A percentile compares a stretch with the other conserved stretches of the same genome.
Conservation (phyloP, 2,888 invertebrate genomes). For the Capitulum mitella region DNA sequence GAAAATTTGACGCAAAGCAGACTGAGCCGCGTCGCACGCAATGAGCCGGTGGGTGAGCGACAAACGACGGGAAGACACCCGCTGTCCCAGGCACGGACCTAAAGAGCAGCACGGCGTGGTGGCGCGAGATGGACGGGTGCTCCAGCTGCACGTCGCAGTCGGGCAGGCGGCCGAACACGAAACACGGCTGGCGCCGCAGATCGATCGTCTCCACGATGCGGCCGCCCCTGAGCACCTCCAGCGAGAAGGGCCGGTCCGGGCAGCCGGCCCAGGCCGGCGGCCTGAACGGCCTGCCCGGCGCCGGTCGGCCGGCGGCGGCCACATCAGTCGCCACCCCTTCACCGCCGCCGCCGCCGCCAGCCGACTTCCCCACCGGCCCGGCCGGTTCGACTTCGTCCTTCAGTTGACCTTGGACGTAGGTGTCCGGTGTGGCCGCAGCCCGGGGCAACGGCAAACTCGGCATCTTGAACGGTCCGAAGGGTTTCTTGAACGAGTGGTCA, state of each 20-base stretch:
- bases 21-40: slow-evolving; percentile 29
- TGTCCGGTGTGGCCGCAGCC: background rate
- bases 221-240: slow-evolving; percentile 85
- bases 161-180: slow-evolving; percentile 72
- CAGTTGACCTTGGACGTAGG: background rate
- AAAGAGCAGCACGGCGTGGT: slow-evolving; percentile 86
- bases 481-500: background rate
- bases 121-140: slow-evolving; percentile 88
- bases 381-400: background rate
- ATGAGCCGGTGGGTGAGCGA: background rate
- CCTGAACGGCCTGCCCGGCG: background rate
- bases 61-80: background rate
- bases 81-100: slow-evolving; percentile 48
- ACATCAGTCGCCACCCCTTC: background rate
- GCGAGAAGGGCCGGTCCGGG: slow-evolving; percentile 57
- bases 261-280: slow-evolving; percentile 69
- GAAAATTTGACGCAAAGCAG: background rate
- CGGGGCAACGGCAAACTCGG: background rate
- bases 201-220: slow-evolving; percentile 68
- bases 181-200: slow-evolving; percentile 60
- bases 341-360: background rate
- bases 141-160: slow-evolving; percentile 77
- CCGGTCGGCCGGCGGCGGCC: background rate
- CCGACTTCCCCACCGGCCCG: background rate
- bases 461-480: background rate